Evolutionary conservation across 2,888 invertebrate genomes (phyloP).

Genomic region (Eupithecia inturbata): DNA sequence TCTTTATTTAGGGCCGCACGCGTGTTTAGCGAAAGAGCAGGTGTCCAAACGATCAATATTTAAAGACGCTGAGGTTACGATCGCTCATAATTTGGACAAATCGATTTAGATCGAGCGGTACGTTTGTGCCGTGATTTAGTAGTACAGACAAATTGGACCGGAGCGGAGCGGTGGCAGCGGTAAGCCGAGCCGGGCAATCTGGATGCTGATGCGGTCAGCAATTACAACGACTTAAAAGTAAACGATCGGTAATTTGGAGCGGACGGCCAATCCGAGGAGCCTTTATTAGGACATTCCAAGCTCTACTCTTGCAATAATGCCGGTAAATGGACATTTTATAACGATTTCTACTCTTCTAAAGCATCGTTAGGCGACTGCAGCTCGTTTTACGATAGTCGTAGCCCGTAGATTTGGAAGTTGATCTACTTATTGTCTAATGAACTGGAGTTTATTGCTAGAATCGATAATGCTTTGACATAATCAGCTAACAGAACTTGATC

Average conservation of each 20-base stretch:
- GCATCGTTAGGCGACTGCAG: slow-evolving; percentile 27
- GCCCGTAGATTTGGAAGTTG: slow-evolving; percentile 26
- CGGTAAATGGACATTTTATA: slow-evolving; percentile 36
- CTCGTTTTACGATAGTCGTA: slow-evolving; percentile 32
- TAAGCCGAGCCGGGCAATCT: slow-evolving; percentile 57
- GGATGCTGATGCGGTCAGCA: slow-evolving; percentile 70
- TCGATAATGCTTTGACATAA: slow-evolving; percentile 17
- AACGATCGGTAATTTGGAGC: slow-evolving; percentile 74
- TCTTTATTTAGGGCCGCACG: slow-evolving; percentile 28
- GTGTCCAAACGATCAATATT: slow-evolving; percentile 66
- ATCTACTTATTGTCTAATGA: slow-evolving; percentile 33
- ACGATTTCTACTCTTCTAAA: slow-evolving; percentile 32
- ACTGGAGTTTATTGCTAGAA: slow-evolving; percentile 21
- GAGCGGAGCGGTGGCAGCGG: slow-evolving; percentile 52
- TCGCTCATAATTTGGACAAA: slow-evolving; percentile 78
- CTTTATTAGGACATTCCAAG: slow-evolving; percentile 55
- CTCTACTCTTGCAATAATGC: slow-evolving; percentile 41
- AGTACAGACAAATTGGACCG: slow-evolving; percentile 78
- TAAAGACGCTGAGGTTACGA: slow-evolving; percentile 59
- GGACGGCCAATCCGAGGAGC: slow-evolving; percentile 61
- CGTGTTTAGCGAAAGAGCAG: slow-evolving; percentile 55
- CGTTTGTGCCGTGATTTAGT: slow-evolving; percentile 82
- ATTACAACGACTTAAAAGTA: slow-evolving; percentile 77
- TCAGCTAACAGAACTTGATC: neutral
- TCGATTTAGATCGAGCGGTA: slow-evolving; percentile 81